A percentile compares a stretch with the other conserved stretches of the same genome.
Evolutionary conservation across 2,888 invertebrate species (phyloP).

Genomic region (Polia nebulosa): DNA sequence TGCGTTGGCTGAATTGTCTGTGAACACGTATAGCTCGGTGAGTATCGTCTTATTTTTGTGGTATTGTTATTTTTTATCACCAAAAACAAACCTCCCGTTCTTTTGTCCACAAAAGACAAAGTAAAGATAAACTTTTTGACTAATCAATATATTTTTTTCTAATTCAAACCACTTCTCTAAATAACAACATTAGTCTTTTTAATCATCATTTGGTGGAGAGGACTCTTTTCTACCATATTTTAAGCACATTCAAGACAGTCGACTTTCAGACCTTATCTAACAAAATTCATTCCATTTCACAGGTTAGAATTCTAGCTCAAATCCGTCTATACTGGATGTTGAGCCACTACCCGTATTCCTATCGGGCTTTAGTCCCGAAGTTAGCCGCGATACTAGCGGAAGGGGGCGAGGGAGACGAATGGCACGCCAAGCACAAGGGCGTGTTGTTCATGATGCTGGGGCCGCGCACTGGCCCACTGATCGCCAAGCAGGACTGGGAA

Average conservation of each 20-base stretch:
- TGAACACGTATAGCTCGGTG: slow-evolving; percentile 84
- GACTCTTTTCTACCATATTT: not conserved
- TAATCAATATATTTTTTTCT: not conserved
- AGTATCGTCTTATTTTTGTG: slow-evolving; percentile 62
- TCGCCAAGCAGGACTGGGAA: slow-evolving; percentile 95
- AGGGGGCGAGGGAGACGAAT: slow-evolving; percentile 87
- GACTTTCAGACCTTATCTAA: not conserved
- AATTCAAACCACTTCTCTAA: not conserved
- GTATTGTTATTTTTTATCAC: not conserved
- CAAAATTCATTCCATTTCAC: slow-evolving; percentile 11
- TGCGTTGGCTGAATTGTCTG: slow-evolving; percentile 81
- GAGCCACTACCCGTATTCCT: slow-evolving; percentile 93
- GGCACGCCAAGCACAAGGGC: slow-evolving; percentile 91
- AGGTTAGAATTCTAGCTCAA: slow-evolving; percentile 93
- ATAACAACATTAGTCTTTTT: not conserved
- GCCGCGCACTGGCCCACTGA: slow-evolving; percentile 92
- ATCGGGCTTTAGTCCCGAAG: slow-evolving; percentile 92
- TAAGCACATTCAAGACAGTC: not conserved
- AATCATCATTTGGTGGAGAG: too few relatives aligned
- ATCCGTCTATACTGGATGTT: slow-evolving; percentile 92
- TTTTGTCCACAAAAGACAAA: too few relatives aligned
- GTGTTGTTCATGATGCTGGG: slow-evolving; percentile 94
- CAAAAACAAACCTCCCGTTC: too few relatives aligned
- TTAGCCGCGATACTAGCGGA: slow-evolving; percentile 91
- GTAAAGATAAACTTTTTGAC: too few relatives aligned